Conservation (phyloP, 2,113 vertebrate species). For the Dryoscopus gambensis region DNA sequence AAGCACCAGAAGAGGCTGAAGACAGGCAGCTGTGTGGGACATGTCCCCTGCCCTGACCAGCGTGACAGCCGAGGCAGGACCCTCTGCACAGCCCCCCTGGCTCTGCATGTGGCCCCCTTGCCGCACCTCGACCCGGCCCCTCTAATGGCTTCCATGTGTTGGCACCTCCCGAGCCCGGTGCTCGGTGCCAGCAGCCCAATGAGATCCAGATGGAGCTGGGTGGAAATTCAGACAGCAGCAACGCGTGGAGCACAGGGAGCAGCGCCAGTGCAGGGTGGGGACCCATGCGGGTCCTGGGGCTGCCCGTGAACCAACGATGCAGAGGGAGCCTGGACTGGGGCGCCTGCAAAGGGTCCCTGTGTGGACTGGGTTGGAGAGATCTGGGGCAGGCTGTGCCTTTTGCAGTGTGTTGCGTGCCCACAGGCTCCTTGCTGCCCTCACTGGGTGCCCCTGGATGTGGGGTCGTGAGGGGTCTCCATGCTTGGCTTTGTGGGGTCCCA, state of each 20-base stretch:
- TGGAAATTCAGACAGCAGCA: neutral
- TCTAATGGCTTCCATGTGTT: conserved; percentile 50
- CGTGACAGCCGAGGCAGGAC: neutral
- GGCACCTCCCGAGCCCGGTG: neutral
- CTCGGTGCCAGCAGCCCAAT: neutral
- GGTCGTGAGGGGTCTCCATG: rapidly evolving
- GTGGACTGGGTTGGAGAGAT: neutral
- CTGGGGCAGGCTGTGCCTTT: neutral
- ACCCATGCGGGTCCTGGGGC: too few relatives aligned
- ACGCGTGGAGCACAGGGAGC: rapidly evolving
- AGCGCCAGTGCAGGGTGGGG: neutral
- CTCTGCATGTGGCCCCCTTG: neutral
- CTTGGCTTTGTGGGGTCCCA: neutral
- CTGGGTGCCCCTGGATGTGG: rapidly evolving
- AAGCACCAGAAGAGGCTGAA: neutral
- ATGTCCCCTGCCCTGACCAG: neutral
- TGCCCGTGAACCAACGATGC: rapidly evolving
- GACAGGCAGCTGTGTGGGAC: neutral
- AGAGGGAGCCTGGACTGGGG: neutral
- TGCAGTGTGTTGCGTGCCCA: neutral
- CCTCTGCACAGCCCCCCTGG: neutral
- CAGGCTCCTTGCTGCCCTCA: neutral
- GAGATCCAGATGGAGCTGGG: conserved; percentile 39
- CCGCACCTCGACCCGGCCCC: rapidly evolving
- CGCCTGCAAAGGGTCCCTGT: rapidly evolving